Evolutionary conservation across 53 echinoderm and acorn worm genomes (phyloP), one percentile per base, ranked within the genome.

Genomic region (Arbacia lixula): DNA sequence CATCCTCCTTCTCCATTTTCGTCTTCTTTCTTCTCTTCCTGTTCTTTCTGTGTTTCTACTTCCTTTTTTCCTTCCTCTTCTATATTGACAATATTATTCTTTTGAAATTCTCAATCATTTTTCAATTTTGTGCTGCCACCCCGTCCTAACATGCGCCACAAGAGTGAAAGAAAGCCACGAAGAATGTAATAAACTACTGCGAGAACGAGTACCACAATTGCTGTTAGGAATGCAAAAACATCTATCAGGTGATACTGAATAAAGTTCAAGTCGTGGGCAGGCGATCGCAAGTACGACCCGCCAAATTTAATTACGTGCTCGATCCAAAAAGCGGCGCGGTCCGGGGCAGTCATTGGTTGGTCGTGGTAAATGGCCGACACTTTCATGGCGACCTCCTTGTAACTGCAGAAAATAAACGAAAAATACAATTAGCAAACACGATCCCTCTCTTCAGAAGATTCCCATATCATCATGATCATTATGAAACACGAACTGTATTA

Each of bases 301-400:
- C 71, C 68, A 84, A 71, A 84, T 25, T 84, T 84, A 53, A 55
- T 84, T 28, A 54, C 71, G 27, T 84, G 85, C 25, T 84, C 85
- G 21, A 84, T 49, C 85, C 85, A 84, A 53, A 53, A 57, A 3
- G 85, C 85, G 9, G 85, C 85, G 5, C n/a, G 35, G 21, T 84
- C 85, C 33, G 68, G 51, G 12, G 53, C 53, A 9, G 53, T 69
- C 85, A 84, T 56, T 5, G 85, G 85, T 29, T 68, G 11, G 24
- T 53, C 54, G 16, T 56, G 53, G 57, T 67, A 84, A 33, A 84
- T 52, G 25, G 28, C 63, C 4, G 85, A 84, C 31, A 61, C 62
- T 14, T 61, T 33, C 33, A 32, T 61, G 32, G 62, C 62, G 14
- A 5, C 19, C 32, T 61, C 33, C 16, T 17, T 61, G 62, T 61